Evolutionary conservation across 2,888 invertebrate genomes (phyloP), one percentile per base, ranked within the genome.

Genomic region (Melieria crassipennis): DNA sequence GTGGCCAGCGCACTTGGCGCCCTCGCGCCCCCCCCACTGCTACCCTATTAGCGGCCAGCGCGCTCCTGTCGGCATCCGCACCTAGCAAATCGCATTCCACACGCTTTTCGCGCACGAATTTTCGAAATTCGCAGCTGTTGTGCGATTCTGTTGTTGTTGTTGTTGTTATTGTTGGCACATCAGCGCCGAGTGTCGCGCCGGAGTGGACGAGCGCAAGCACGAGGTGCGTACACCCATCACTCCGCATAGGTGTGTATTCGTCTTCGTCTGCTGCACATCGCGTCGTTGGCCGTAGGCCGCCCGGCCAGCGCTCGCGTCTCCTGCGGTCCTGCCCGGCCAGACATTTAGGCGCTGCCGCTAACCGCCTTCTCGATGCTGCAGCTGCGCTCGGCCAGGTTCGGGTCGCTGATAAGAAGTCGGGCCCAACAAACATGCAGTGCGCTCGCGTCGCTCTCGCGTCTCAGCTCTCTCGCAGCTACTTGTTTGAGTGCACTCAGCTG

Each of bases 51-150:
- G 5, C 43, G 57, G n/a, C 48, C 13, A 48, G 9, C 43, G 43
- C 13, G n/a, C 60, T 60, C n/a, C n/a, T 45, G 3, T 45, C 30
- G 30, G 30, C 30, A 30, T 30, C 30, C 30, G 30, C 30, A 30
- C 30, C 30, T 30, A 30, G 30, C 30, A 30, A 30, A 10, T 16
- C n/a, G 7, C 7, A 47, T 69, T 62, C 68, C 62, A 69, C 68
- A 62, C 7, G 60, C 5, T 69, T 69, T 69, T 69, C 68, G 68
- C 52, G 55, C 30, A 48, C 42, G n/a, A 43, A n/a, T 13, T 7
- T 7, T 46, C 55, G 55, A 61, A 55, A 62, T n/a, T 56, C 7
- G 13, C 30, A 66, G n/a, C 13, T 52, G 5, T 52, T 9, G 11
- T 50, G 50, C 50, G 2, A 7, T 50, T 50, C 11, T 11, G 7